phyloP scores from a whole-genome alignment of 2,797 vertebrate genomes.

The Intellagama lesueurii region DNA sequence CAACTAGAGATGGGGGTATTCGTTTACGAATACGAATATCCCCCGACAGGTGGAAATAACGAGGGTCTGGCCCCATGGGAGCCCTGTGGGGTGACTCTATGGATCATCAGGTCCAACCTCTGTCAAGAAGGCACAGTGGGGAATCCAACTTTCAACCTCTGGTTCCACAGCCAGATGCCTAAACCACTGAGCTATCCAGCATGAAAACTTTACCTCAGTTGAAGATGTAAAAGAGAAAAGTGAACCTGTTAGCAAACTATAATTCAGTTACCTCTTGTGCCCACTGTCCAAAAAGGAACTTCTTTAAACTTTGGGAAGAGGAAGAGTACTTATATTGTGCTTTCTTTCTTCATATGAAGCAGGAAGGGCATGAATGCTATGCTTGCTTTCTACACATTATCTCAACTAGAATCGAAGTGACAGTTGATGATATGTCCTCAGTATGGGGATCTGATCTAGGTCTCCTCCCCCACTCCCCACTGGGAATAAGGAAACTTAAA shows the following conservation, averaged over 20 bases:
- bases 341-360: background rate
- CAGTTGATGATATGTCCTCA: background rate
- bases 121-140: too few relatives aligned
- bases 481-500: background rate
- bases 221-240: background rate
- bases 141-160: too few relatives aligned
- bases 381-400: background rate
- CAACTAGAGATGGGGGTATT: background rate
- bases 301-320: background rate
- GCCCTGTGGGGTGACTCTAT: too few relatives aligned
- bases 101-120: too few relatives aligned
- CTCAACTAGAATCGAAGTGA: background rate
- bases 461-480: too few relatives aligned
- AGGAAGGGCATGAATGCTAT: background rate
- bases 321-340: background rate
- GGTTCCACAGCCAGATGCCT: too few relatives aligned
- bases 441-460: background rate
- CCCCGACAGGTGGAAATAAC: too few relatives aligned
- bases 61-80: too few relatives aligned
- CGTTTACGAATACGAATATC: background rate
- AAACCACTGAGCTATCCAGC: too few relatives aligned
- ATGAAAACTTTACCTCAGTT: background rate
- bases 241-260: background rate
- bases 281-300: rapidly evolving
- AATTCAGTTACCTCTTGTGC: background rate